A percentile compares a stretch with the other conserved stretches of the same genome.
These are phyloP conservation scores for Apodemus sylvaticus DNA, from an alignment of 2,113 vertebrate genomes.

Conservation along the genomic window DNA sequence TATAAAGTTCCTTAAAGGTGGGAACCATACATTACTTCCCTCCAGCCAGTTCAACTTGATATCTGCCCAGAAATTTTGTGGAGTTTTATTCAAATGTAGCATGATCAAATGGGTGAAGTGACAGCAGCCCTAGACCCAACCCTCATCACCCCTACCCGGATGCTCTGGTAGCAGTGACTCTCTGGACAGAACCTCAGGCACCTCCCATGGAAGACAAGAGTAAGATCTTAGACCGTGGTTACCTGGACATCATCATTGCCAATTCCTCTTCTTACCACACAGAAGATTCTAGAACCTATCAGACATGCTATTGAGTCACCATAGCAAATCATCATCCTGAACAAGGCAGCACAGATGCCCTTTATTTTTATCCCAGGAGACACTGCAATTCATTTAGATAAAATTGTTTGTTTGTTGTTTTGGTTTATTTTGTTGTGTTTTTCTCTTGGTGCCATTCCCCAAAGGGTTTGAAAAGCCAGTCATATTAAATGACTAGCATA, in stretches of 20 bases:
- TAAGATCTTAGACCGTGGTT: neutral
- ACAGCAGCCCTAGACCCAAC: neutral
- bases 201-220: neutral
- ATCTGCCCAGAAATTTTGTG: neutral
- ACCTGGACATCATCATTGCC: neutral
- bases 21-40: accelerated
- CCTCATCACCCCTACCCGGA: neutral
- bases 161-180: neutral
- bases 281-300: neutral
- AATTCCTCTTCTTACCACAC: neutral
- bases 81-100: neutral
- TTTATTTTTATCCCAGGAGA: constrained; percentile 46
- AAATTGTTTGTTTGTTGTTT: neutral
- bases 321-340: neutral
- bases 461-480: constrained; percentile 47
- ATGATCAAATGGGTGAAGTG: neutral
- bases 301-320: neutral
- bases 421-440: neutral
- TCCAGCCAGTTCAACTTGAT: neutral
- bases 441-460: constrained; percentile 16
- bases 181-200: neutral
- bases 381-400: neutral
- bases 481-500: neutral
- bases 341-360: neutral
- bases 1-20: neutral